These are phyloP conservation scores for Nyctibius bracteatus DNA, from an alignment of 2,113 vertebrate species.

Conservation along the genomic window DNA sequence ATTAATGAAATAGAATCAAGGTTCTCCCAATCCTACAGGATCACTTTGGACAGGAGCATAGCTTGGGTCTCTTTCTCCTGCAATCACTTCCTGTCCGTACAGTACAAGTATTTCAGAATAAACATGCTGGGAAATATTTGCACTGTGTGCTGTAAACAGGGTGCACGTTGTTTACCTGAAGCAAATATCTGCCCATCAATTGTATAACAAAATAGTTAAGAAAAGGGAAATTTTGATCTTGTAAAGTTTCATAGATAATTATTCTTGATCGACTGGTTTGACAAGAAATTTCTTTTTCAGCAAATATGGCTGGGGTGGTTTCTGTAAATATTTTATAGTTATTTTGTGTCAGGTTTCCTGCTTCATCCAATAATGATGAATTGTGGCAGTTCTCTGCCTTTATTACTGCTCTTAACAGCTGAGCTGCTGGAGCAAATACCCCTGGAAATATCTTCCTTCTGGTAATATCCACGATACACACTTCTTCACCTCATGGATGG, in stretches of 20 bases:
- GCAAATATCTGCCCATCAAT: background rate
- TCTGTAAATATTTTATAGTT: background rate
- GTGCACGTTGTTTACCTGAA: constrained; percentile 36
- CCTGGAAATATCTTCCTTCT: background rate
- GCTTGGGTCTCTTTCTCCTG: background rate
- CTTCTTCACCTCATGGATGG: background rate
- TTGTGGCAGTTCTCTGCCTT: background rate
- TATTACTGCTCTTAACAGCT: background rate
- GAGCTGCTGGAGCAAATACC: background rate
- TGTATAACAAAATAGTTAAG: background rate
- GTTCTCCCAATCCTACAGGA: background rate
- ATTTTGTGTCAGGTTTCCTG: background rate
- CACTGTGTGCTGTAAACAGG: background rate
- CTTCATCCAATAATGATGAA: background rate
- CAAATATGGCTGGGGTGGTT: background rate
- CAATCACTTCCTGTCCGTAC: background rate
- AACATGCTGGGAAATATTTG: constrained; percentile 9
- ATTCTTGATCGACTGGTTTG: background rate
- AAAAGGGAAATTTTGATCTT: background rate
- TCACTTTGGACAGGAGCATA: background rate
- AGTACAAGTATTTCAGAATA: background rate
- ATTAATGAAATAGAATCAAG: background rate
- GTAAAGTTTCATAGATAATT: background rate
- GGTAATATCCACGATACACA: background rate
- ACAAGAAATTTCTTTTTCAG: background rate